These are phyloP conservation scores for Scytalopus superciliaris DNA, from an alignment of 2,113 vertebrate genomes.

Conservation along the genomic window DNA sequence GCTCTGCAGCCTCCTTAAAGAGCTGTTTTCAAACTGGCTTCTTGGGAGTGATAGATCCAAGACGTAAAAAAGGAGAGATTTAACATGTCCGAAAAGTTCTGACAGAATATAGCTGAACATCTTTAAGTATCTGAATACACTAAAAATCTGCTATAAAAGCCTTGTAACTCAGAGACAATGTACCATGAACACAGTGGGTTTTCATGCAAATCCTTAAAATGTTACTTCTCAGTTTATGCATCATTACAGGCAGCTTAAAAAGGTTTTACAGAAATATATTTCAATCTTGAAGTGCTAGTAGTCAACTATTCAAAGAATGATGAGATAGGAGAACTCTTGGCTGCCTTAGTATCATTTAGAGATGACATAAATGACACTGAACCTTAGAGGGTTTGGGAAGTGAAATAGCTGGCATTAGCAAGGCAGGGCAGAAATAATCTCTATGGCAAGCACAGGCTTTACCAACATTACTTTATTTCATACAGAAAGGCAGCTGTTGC, in stretches of 20 bases:
- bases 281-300: neutral
- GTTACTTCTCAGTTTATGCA: neutral
- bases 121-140: neutral
- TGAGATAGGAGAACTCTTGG: neutral
- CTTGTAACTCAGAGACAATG: slow-evolving; percentile 15
- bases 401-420: neutral
- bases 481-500: neutral
- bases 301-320: neutral
- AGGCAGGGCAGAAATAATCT: neutral
- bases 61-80: neutral
- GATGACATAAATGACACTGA: neutral
- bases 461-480: neutral
- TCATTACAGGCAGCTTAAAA: slow-evolving; percentile 4
- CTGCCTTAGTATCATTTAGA: neutral
- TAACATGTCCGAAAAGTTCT: neutral
- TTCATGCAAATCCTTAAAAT: neutral
- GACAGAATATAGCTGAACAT: neutral
- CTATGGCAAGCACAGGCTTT: neutral
- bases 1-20: neutral
- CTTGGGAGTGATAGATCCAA: neutral
- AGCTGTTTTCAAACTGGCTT: neutral
- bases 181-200: neutral
- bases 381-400: neutral
- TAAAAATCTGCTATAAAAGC: slow-evolving; percentile 10
- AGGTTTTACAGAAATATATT: slow-evolving; percentile 21